A percentile compares a stretch with the other conserved stretches of the same genome.
These are phyloP conservation scores for Anguilla japonica DNA, from an alignment of 2,113 vertebrate genomes.

Conservation along the genomic window DNA sequence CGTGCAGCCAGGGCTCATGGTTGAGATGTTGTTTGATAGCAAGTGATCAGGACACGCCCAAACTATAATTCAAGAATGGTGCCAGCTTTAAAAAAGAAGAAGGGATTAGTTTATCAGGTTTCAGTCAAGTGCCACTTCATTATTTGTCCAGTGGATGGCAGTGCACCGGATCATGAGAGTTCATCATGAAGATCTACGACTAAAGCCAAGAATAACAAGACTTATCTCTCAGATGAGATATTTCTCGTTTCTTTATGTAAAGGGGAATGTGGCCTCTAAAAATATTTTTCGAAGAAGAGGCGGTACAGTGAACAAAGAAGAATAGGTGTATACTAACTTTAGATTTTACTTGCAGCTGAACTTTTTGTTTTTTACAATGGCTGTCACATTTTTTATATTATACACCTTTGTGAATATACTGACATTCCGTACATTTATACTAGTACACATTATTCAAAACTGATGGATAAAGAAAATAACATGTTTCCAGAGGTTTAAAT, in stretches of 20 bases:
- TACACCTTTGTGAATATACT: not conserved
- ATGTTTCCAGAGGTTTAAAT: not conserved
- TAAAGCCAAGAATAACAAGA: not conserved
- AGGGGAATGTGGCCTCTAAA: not conserved
- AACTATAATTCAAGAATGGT: constrained; percentile 56
- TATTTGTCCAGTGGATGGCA: constrained; percentile 17
- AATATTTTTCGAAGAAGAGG: not conserved
- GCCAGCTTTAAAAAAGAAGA: constrained; percentile 44
- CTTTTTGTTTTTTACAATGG: too few relatives aligned
- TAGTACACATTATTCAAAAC: not conserved
- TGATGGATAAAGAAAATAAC: not conserved
- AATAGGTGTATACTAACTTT: not conserved
- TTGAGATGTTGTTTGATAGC: constrained; percentile 45
- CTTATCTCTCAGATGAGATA: not conserved
- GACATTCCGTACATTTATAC: not conserved
- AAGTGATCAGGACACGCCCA: constrained; percentile 57
- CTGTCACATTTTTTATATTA: not conserved
- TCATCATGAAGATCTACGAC: not conserved
- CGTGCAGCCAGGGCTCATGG: constrained; percentile 53
- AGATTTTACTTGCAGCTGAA: not conserved
- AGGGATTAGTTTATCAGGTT: constrained; percentile 51
- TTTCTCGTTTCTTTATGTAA: not conserved
- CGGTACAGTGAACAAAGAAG: not conserved
- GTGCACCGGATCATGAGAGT: not conserved
- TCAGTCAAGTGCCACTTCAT: not conserved